Conservation (phyloP, 2,113 vertebrate species). For the Colinus virginianus region DNA sequence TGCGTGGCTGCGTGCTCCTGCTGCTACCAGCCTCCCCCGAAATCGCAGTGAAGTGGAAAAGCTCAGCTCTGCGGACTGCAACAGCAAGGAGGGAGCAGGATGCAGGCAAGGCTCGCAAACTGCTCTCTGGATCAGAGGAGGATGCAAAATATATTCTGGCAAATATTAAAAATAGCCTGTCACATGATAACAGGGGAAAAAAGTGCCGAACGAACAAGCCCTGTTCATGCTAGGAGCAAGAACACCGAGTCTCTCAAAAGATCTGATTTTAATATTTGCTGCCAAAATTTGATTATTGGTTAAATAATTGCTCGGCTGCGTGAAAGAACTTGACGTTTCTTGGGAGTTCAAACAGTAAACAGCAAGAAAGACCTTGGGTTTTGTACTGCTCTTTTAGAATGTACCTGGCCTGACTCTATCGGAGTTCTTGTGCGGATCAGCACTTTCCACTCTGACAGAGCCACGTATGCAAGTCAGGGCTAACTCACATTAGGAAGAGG, state of each 20-base stretch:
- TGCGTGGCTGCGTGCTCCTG: not conserved
- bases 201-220: conserved; percentile 49
- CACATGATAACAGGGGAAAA: not conserved
- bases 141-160: conserved; percentile 39
- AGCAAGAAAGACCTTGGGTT: not conserved
- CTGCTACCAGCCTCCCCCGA: not conserved
- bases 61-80: not conserved
- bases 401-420: not conserved
- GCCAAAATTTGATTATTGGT: conserved; percentile 53
- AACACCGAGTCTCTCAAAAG: conserved; percentile 1
- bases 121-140: conserved; percentile 37
- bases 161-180: conserved; percentile 72
- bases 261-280: conserved; percentile 38
- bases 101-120: not conserved
- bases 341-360: not conserved
- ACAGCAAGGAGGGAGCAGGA: not conserved
- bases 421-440: rapidly evolving
- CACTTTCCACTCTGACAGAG: not conserved
- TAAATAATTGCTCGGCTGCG: conserved; percentile 28
- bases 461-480: not conserved
- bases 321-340: conserved; percentile 1
- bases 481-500: not conserved
- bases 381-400: not conserved
- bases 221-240: conserved; percentile 51
- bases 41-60: not conserved